These are phyloP conservation scores for Synanthedon tipuliformis DNA, from an alignment of 2,888 invertebrate genomes.

Conservation along the genomic window DNA sequence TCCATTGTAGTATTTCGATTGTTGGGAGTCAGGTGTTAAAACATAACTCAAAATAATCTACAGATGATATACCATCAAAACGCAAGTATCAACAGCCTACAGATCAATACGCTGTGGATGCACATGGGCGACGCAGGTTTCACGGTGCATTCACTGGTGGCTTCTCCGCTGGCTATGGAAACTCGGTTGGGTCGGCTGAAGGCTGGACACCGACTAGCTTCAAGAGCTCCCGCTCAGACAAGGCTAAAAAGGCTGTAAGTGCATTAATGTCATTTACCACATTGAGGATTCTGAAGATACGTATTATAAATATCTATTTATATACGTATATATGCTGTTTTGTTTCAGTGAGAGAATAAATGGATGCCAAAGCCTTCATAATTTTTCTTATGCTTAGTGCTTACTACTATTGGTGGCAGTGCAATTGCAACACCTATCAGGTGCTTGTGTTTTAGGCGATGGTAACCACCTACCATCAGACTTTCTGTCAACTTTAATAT, in stretches of 20 bases:
- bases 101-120: conserved; percentile 92
- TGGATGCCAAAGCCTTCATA: too few relatives aligned
- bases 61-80: conserved; percentile 84
- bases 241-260: conserved; percentile 42
- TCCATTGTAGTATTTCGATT: too few relatives aligned
- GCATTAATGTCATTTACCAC: background rate
- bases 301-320: too few relatives aligned
- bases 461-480: too few relatives aligned
- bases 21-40: background rate
- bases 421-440: too few relatives aligned
- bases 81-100: conserved; percentile 77
- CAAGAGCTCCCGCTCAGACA: conserved; percentile 86
- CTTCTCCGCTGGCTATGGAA: conserved; percentile 97
- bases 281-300: too few relatives aligned
- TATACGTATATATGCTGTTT: too few relatives aligned
- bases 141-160: conserved; percentile 99
- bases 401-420: too few relatives aligned
- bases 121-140: conserved; percentile 89
- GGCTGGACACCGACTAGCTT: conserved; percentile 94
- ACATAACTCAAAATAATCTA: conserved; percentile 3
- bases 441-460: too few relatives aligned
- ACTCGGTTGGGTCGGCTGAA: conserved; percentile 95
- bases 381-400: too few relatives aligned
- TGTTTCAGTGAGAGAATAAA: too few relatives aligned
- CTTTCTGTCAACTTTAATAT: too few relatives aligned